Evolutionary conservation across 2,797 vertebrate species (phyloP), one percentile per base, ranked within the genome.

Genomic region (Prunella strophiata): DNA sequence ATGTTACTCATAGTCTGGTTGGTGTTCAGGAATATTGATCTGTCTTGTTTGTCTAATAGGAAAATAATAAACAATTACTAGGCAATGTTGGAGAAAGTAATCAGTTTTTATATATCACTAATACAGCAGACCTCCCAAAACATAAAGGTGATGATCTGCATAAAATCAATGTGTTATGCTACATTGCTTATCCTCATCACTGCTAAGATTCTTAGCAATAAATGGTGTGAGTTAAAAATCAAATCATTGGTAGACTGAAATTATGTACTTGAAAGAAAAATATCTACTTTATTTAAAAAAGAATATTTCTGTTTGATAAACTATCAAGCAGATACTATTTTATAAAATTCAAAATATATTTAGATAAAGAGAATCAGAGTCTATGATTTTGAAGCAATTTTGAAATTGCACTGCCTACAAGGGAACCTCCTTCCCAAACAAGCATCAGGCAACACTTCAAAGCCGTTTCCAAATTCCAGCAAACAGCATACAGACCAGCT

Each of bases 31-130:
- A 98, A 98, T 99, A 99, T 99, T 98, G 99, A 99, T 99, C 98
- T 98, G 98, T 98, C 98, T 98, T 98, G 98, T 99, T 99, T 99
- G 98, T 98, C 98, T 99, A 99, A 99, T 99, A 99, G 98, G 98
- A 99, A 99, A 99, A 99, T 99, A 99, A 99, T 99, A 99, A 99
- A 99, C 99, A 99, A 99, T 99, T 99, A 99, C 99, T 98, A 98
- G 97, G 97, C 98, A 97, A 98, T 98, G 98, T 97, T 97, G 98
- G 98, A 97, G 98, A 98, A 98, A 98, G 98, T 99, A 99, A 99
- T 99, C 99, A 99, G 98, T 98, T 99, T 99, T 99, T 99, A 98
- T 99, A 99, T 98, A 99, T 99, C 98, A 98, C 98, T 98, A 98
- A 98, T 98, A 98, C 75, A 96, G 95, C 92, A 98, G 97, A 98